These are phyloP conservation scores for Laterallus jamaicensis DNA, from an alignment of 2,113 vertebrate genomes.

Conservation along the genomic window DNA sequence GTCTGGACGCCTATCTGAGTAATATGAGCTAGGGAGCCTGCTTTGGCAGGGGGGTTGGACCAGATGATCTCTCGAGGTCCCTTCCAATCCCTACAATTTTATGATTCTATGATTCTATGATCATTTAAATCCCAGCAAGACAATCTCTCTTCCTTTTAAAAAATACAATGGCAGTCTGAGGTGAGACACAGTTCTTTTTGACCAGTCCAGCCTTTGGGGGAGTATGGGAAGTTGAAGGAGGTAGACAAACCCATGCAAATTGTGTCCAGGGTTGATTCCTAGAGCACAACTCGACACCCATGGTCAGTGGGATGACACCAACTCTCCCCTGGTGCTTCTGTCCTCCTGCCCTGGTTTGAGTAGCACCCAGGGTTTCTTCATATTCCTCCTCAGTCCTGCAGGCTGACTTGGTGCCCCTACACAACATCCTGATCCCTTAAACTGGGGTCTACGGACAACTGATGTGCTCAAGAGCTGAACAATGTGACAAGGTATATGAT, in stretches of 20 bases:
- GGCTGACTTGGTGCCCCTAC: neutral
- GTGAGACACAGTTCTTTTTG: neutral
- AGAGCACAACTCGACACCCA: neutral
- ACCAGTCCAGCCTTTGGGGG: neutral
- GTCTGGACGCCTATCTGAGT: no score
- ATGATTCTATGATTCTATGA: no score
- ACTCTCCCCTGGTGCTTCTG: neutral
- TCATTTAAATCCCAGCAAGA: neutral
- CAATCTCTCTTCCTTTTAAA: neutral
- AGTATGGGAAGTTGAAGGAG: neutral
- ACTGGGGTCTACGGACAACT: neutral
- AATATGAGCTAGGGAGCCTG: no score
- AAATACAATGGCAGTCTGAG: neutral
- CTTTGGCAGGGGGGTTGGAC: no score
- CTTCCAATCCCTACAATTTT: no score
- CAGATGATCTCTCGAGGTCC: no score
- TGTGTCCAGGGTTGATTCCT: neutral
- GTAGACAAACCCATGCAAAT: neutral
- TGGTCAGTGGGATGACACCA: neutral
- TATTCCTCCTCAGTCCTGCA: neutral
- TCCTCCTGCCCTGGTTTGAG: neutral
- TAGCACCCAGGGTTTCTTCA: rapidly evolving
- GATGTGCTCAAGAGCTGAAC: neutral
- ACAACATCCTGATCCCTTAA: neutral
- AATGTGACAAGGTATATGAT: neutral